These are phyloP conservation scores for Polypterus bichir DNA, from an alignment of 2,113 vertebrate species.

Conservation along the genomic window DNA sequence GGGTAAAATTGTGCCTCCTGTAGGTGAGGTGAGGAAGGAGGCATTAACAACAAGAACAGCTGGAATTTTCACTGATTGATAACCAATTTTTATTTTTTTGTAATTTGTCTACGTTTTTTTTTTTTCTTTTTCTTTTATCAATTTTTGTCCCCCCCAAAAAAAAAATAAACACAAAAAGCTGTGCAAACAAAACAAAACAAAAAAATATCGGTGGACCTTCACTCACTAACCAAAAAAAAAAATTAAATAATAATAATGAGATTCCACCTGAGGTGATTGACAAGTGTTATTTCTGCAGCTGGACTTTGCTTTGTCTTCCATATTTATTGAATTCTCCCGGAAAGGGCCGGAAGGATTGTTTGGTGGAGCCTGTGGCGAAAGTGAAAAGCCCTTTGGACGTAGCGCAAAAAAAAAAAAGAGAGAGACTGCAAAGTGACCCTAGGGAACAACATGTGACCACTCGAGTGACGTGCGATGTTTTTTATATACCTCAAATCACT, in stretches of 20 bases:
- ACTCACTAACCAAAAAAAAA: conserved; percentile 1
- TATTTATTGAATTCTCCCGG: conserved; percentile 54
- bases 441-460: conserved; percentile 32
- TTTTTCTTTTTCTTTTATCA: too few relatives aligned
- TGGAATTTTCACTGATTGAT: too few relatives aligned
- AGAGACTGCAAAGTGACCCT: conserved; percentile 34
- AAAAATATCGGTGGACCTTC: conserved; percentile 15
- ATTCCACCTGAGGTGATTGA: conserved; percentile 38
- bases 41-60: too few relatives aligned
- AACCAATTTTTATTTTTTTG: too few relatives aligned
- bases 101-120: too few relatives aligned
- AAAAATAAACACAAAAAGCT: too few relatives aligned
- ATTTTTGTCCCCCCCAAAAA: too few relatives aligned
- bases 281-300: conserved; percentile 41
- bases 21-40: too few relatives aligned
- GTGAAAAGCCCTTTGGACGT: conserved; percentile 45
- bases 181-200: background rate
- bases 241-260: background rate
- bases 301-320: conserved; percentile 61
- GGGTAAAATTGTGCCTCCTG: too few relatives aligned
- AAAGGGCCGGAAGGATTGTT: conserved; percentile 31
- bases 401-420: conserved; percentile 47
- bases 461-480: conserved; percentile 25
- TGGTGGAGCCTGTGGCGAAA: background rate
- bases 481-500: conserved; percentile 68